Evolutionary conservation across 2,888 invertebrate species (phyloP).

Genomic region (Drosophila paramelanica): DNA sequence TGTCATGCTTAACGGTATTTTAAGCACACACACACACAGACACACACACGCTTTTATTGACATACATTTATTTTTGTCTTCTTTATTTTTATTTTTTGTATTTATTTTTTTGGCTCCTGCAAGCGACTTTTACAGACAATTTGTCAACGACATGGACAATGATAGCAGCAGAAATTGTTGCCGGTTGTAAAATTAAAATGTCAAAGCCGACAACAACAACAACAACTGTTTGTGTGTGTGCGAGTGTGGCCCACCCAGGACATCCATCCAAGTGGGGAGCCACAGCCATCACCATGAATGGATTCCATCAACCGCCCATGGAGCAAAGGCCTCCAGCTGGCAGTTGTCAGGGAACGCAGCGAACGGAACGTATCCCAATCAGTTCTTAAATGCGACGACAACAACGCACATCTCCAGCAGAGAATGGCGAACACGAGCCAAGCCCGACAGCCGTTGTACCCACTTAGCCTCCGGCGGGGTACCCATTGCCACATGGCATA

Average conservation of each 20-base stretch:
- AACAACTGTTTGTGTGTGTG: background rate
- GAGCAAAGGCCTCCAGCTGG: slow-evolving; percentile 63
- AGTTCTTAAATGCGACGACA: slow-evolving; percentile 49
- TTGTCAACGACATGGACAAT: slow-evolving; percentile 70
- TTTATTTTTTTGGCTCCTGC: slow-evolving; percentile 7
- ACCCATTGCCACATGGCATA: slow-evolving; percentile 8
- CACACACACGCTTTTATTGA: slow-evolving; percentile 45
- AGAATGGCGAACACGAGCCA: background rate
- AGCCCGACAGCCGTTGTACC: background rate
- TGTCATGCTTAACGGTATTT: slow-evolving; percentile 60
- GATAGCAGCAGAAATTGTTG: slow-evolving; percentile 59
- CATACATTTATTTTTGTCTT: slow-evolving; percentile 47
- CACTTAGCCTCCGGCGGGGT: slow-evolving; percentile 20
- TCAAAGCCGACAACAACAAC: slow-evolving; percentile 52
- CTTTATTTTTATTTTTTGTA: background rate
- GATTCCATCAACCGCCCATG: slow-evolving; percentile 78
- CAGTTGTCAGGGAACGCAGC: slow-evolving; percentile 50
- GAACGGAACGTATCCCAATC: slow-evolving; percentile 58
- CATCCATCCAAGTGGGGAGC: slow-evolving; percentile 5
- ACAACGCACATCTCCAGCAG: background rate
- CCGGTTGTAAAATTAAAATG: slow-evolving; percentile 73
- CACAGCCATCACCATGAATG: slow-evolving; percentile 49
- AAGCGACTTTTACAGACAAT: slow-evolving; percentile 56
- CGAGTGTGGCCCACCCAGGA: slow-evolving; percentile 11
- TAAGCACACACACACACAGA: slow-evolving; percentile 15